Conservation (phyloP, 1,140 invertebrate genomes). For the Drosophila rufa region DNA sequence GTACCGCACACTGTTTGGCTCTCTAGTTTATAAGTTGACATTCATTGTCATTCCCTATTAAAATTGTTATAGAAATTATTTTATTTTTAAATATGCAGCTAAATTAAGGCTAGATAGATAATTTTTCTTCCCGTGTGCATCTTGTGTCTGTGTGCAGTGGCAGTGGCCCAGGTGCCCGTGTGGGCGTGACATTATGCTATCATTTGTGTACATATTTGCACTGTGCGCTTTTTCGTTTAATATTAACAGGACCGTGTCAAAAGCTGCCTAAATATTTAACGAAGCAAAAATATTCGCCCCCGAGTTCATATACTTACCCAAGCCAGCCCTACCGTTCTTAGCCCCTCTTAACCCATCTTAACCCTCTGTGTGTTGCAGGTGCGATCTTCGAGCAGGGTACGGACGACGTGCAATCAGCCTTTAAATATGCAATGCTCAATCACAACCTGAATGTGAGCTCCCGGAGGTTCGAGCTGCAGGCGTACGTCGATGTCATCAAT, state of each 20-base stretch:
- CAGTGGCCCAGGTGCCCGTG: slow-evolving; percentile 11
- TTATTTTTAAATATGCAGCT: no score
- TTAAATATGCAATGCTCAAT: slow-evolving; percentile 93
- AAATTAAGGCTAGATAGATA: neutral
- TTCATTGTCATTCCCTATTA: neutral
- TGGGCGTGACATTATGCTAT: slow-evolving; percentile 60
- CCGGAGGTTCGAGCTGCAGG: slow-evolving; percentile 92
- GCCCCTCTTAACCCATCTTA: slow-evolving; percentile 5
- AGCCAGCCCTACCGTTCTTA: neutral
- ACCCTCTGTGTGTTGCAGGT: slow-evolving; percentile 86
- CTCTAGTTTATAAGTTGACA: no score
- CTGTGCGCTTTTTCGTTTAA: slow-evolving; percentile 78
- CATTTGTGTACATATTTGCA: slow-evolving; percentile 81
- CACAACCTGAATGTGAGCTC: slow-evolving; percentile 92
- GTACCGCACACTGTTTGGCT: no score
- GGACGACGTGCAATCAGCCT: slow-evolving; percentile 94
- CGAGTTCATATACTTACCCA: neutral
- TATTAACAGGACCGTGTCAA: slow-evolving; percentile 79
- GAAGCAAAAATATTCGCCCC: slow-evolving; percentile 72
- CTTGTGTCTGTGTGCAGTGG: slow-evolving; percentile 19
- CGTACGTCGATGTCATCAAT: slow-evolving; percentile 96
- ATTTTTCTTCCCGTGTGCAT: neutral
- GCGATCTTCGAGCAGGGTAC: slow-evolving; percentile 95
- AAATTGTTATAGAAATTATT: no score
- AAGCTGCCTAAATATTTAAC: slow-evolving; percentile 82